These are phyloP conservation scores for Gadus macrocephalus DNA, from an alignment of 2,113 vertebrate species.

Conservation along the genomic window DNA sequence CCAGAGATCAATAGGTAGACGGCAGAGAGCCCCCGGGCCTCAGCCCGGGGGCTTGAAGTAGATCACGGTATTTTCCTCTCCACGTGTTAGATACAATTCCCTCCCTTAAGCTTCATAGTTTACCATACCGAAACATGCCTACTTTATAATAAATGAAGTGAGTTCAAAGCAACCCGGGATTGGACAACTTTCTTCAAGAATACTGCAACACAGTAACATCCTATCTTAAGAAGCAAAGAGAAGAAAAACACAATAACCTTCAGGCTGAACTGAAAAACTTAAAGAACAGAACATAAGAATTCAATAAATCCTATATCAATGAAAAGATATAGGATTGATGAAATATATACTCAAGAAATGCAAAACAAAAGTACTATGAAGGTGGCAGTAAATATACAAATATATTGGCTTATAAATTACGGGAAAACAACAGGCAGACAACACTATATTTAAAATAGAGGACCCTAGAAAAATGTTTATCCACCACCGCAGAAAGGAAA, in stretches of 20 bases:
- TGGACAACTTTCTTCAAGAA: too few species aligned
- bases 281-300: background rate
- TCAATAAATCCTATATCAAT: background rate
- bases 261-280: background rate
- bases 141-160: too few species aligned
- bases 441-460: background rate
- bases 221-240: background rate
- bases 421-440: background rate
- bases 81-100: too few species aligned
- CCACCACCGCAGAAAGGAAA: background rate
- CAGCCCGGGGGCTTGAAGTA: too few species aligned
- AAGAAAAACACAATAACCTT: background rate
- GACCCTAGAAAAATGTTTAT: background rate
- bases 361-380: constrained; percentile 2
- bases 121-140: too few species aligned
- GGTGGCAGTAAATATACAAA: constrained; percentile 1
- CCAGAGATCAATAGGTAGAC: too few species aligned
- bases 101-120: too few species aligned
- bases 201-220: too few species aligned
- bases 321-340: background rate
- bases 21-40: too few species aligned
- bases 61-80: too few species aligned
- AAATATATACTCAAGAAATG: background rate
- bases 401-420: background rate
- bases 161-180: too few species aligned